Conservation (phyloP, 2,888 invertebrate genomes). For the Eutolmus rufibarbis region DNA sequence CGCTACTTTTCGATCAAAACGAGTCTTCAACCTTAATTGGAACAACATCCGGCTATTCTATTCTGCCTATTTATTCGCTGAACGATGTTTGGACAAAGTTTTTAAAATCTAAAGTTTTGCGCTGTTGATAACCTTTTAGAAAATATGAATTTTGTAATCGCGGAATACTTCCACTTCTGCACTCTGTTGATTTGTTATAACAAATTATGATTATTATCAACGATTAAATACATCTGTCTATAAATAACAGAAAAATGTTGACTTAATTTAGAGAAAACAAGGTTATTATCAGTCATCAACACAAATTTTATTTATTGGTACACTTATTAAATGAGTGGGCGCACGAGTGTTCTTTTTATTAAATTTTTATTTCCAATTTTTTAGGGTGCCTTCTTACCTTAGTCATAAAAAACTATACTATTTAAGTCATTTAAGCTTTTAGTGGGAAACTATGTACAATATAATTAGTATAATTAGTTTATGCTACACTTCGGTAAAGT, state of each 20-base stretch:
- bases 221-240: neutral
- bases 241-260: neutral
- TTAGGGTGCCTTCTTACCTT: no score
- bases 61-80: neutral
- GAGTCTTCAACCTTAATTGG: neutral
- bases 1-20: neutral
- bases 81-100: neutral
- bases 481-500: no score
- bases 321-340: no score
- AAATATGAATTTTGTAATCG: neutral
- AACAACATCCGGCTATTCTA: neutral
- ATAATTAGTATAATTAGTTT: no score
- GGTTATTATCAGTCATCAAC: neutral
- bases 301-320: no score
- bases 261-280: neutral
- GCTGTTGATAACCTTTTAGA: neutral
- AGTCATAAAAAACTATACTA: no score
- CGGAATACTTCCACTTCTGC: neutral
- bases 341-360: no score
- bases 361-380: no score
- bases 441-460: no score
- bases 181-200: neutral
- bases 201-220: neutral
- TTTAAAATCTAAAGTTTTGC: neutral
- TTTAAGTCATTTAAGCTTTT: no score